phyloP scores from a whole-genome alignment of 2,113 vertebrate genomes.

The Eurystomus gularis region DNA sequence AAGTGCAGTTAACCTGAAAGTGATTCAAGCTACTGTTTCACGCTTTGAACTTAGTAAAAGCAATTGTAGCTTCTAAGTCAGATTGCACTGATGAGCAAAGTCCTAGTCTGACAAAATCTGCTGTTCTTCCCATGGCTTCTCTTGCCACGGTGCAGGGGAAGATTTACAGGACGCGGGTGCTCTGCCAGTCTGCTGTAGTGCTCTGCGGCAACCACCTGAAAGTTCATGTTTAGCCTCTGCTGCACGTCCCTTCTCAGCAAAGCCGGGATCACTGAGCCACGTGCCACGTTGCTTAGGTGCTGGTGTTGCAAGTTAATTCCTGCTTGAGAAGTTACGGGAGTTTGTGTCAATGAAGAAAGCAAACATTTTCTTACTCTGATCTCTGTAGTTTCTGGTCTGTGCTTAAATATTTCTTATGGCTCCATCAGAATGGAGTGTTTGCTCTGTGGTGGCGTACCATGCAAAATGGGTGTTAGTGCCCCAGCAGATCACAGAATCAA shows the following conservation, averaged over 20 bases:
- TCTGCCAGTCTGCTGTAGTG: not conserved
- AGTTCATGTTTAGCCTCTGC: not conserved
- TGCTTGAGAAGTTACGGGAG: not conserved
- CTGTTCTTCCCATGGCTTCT: not conserved
- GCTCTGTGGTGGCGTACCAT: not conserved
- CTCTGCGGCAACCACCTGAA: not conserved
- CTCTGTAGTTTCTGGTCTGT: not conserved
- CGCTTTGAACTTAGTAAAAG: not conserved
- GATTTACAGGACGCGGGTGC: not conserved
- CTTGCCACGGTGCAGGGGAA: not conserved
- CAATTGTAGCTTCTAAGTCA: not conserved
- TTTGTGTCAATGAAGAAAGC: not conserved
- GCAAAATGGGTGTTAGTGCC: not conserved
- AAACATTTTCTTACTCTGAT: not conserved
- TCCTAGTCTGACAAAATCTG: not conserved
- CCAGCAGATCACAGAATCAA: not conserved
- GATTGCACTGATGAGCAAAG: not conserved
- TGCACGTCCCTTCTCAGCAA: not conserved
- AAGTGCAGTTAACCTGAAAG: not conserved
- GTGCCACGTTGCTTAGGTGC: not conserved
- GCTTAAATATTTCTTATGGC: not conserved
- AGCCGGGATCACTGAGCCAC: fast-evolving
- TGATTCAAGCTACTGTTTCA: not conserved
- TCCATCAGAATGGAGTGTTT: not conserved
- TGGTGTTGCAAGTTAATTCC: not conserved